Evolutionary conservation across 2,797 vertebrate species (phyloP), one percentile per base, ranked within the genome.

Genomic region (Ambastaia sidthimunki): DNA sequence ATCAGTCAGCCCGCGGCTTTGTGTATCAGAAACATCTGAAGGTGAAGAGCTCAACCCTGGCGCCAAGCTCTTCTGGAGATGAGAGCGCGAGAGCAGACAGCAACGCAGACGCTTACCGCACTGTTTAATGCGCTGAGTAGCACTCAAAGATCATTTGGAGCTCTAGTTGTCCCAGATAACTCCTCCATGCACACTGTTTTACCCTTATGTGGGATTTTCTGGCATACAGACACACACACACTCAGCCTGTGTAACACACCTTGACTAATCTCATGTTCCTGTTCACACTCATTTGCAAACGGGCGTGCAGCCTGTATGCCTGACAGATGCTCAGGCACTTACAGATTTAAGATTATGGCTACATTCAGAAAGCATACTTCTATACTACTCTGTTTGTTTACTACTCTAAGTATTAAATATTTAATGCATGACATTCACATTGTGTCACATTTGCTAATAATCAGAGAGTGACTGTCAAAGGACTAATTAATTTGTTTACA

Each of bases 31-130:
- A 89, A 63, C 74, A 60, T 72, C 66, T 76, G 85, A 83, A 84
- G 80, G 82, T 78, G 78, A 48, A 82, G 83, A 87, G 71, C 86
- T 86, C 81, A 68, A 83, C 78, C 86, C 84, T 91, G 89, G 89
- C 81, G 80, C 81, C 87, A 76, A 88, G 65, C 71, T 66, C 88
- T 59, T 68, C 50, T 76, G 66, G 65, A 54, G 73, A 70, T 44
- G 57, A 76, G 67, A 66, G 74, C 1, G 59, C 54, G 80, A 65
- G 57, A 44, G 55, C 44, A 70, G 73, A 74, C 66, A 76, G 74
- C 48, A 54, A 50, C 68, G 50, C 57, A 60, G 72, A 75, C 11
- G 76, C 67, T 74, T 62, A 68, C 57, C 15, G 10, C 7, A 7
- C 52, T 81, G 81, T 84, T 25, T 77, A 80, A 81, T 67, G 83